Conservation (phyloP, 2,113 vertebrate genomes). For the Sapajus apella region DNA sequence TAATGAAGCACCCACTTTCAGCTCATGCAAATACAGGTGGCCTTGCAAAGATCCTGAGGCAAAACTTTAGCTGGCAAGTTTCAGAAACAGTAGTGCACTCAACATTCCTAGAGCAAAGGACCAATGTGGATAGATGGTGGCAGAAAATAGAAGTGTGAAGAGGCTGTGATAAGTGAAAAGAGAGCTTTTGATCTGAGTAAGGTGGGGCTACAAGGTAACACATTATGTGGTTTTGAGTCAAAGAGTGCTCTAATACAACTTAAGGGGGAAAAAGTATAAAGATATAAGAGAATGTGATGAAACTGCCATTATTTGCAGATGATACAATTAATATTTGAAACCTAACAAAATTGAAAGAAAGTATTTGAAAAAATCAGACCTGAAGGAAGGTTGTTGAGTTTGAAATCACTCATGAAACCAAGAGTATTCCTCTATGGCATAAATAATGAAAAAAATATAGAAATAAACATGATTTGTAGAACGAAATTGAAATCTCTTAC, state of each 20-base stretch:
- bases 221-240: neutral
- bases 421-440: neutral
- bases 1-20: neutral
- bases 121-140: too few relatives aligned
- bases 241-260: neutral
- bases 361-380: neutral
- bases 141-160: neutral
- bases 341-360: neutral
- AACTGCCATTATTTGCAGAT: neutral
- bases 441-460: neutral
- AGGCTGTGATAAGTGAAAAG: too few relatives aligned
- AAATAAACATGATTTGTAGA: neutral
- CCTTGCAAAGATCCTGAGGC: neutral
- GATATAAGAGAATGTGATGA: neutral
- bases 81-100: neutral
- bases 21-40: neutral
- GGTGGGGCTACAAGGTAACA: too few relatives aligned
- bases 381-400: neutral
- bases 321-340: neutral
- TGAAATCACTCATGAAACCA: neutral
- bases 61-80: neutral
- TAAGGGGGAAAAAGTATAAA: neutral
- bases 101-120: neutral
- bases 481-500: neutral
- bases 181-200: neutral